Conservation (phyloP, 2,113 vertebrate species). For the Falcunculus frontatus region DNA sequence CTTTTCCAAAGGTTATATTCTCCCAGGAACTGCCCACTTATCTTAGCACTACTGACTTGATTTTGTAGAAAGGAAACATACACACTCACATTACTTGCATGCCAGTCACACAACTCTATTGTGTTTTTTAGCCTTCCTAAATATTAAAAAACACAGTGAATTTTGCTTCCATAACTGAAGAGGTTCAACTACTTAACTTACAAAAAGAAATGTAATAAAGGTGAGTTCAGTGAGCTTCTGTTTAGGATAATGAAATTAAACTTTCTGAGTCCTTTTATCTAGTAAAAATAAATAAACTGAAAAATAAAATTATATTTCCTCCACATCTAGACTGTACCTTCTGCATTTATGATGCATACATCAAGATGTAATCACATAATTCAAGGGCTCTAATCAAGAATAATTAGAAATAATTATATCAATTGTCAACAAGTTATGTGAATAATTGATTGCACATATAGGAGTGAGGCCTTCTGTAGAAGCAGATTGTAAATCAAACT, state of each 20-base stretch:
- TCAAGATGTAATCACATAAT: not conserved
- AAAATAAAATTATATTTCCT: not conserved
- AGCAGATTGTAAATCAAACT: not conserved
- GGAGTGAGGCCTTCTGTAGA: not conserved
- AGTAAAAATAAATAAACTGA: not conserved
- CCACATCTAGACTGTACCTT: not conserved
- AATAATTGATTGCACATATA: conserved; percentile 19
- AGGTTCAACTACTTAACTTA: not conserved
- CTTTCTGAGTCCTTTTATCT: not conserved
- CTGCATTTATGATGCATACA: not conserved
- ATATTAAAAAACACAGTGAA: not conserved
- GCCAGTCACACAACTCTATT: not conserved
- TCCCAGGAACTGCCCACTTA: not conserved
- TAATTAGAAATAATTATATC: not conserved
- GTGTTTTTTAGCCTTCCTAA: not conserved
- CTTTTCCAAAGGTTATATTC: not conserved
- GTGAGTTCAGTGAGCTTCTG: not conserved
- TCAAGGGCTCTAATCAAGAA: not conserved
- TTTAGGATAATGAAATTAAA: not conserved
- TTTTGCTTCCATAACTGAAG: not conserved
- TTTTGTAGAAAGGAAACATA: not conserved
- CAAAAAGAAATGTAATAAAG: not conserved
- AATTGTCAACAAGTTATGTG: conserved; percentile 20
- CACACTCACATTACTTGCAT: not conserved
- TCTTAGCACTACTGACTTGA: not conserved